Conservation (phyloP, 2,113 vertebrate species). For the Elachura formosa region DNA sequence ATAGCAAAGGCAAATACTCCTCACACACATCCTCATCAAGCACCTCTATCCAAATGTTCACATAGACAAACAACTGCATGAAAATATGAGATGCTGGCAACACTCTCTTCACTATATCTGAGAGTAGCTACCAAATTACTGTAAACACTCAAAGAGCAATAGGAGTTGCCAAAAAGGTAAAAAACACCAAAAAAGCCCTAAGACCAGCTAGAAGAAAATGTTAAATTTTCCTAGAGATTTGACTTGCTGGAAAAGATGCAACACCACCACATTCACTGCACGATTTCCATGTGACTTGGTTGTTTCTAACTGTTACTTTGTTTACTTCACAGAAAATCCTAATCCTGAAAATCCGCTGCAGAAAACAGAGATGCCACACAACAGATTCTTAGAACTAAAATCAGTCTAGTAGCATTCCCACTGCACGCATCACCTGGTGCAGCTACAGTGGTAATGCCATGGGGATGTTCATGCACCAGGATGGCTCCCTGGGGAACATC, state of each 20-base stretch:
- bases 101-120: background rate
- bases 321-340: background rate
- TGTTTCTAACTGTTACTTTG: background rate
- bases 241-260: background rate
- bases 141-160: background rate
- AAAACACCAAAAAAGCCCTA: background rate
- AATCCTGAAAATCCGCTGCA: background rate
- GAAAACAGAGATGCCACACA: background rate
- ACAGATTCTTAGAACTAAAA: background rate
- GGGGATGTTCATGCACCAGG: background rate
- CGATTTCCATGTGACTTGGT: accelerated
- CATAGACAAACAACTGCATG: background rate
- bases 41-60: background rate
- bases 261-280: background rate
- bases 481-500: background rate
- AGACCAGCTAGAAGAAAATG: background rate
- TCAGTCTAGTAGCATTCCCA: background rate
- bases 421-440: background rate
- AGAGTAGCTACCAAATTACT: background rate
- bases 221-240: background rate
- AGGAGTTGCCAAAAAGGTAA: background rate
- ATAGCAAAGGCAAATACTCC: background rate
- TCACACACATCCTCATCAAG: background rate
- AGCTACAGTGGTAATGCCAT: background rate
- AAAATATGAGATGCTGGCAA: background rate